Conservation (phyloP, 2,797 vertebrate genomes). For the Crossoptilon crossoptilon region DNA sequence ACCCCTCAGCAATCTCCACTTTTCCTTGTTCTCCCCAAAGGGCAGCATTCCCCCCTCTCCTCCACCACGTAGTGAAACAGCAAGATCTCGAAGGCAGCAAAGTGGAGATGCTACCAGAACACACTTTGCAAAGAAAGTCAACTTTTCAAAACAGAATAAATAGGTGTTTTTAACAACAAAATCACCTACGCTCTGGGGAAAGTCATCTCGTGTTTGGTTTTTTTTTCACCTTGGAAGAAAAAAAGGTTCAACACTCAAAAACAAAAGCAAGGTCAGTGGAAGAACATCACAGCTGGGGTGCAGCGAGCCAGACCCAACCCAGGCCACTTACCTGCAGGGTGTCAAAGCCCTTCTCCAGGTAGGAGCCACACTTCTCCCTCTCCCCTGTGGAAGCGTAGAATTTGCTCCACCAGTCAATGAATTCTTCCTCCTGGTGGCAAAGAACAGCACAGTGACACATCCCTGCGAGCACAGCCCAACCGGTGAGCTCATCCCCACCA, state of each 20-base stretch:
- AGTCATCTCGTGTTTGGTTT: rapidly evolving
- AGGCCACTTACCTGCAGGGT: conserved; percentile 85
- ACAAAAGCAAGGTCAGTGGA: neutral
- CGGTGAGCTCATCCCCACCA: neutral
- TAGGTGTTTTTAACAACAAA: neutral
- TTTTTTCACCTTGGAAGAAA: rapidly evolving
- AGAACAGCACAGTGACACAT: neutral
- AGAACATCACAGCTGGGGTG: neutral
- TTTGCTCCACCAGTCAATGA: conserved; percentile 98
- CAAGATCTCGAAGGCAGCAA: neutral
- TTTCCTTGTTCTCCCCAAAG: neutral
- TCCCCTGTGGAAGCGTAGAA: conserved; percentile 92
- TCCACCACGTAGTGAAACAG: neutral
- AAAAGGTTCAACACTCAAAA: rapidly evolving
- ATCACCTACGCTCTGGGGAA: neutral
- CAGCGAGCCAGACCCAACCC: rapidly evolving
- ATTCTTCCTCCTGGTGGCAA: conserved; percentile 89
- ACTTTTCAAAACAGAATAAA: neutral
- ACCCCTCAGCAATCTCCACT: neutral
- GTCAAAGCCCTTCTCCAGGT: conserved; percentile 92
- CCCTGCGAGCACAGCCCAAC: rapidly evolving
- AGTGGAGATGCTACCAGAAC: neutral
- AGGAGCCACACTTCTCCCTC: conserved; percentile 89
- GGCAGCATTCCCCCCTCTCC: rapidly evolving
- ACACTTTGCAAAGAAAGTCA: neutral